Base-by-base conservation (phyloP, 2,888 invertebrate genomes). In the Gnatocerus cornutus region DNA sequence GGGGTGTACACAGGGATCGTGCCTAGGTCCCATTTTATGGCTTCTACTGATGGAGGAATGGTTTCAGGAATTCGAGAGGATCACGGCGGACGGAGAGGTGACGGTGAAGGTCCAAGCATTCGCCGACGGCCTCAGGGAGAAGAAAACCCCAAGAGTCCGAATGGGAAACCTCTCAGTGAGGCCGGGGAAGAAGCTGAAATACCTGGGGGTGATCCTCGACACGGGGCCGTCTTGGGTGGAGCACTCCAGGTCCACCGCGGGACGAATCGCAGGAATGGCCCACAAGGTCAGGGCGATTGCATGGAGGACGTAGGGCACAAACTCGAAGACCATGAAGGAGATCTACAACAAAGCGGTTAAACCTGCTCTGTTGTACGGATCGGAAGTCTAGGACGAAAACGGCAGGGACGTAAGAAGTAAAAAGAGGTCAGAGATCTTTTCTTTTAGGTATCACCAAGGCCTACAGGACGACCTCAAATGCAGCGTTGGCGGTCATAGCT, bases 11-110 rank as follows among this genome's bases (percentile, higher is more conserved):
- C 73, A 73, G 43, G 72, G 72, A 0, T 72, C 66, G 12, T 68
- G 72, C 33, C 39, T 72, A 7, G 70, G 72, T 1, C 73, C 73
- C 0, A 21, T 71, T 8, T 16, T 71, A 6, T 71, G 73, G 72
- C 41, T 72, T 6, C 14, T 72, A 0, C 33, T 71, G n/a, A 73
- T 73, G 73, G 72, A 73, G 50, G 61, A 52, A 6, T 72, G 73
- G 73, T 72, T 72, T 29, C 7, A 30, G 9, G 29, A 10, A 1
- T 3, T 59, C 3, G 45, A 59, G n/a, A 13, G 3, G 0, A 27
- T 43, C 5, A 2, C 3, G 10, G 13, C 43, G 7, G 10, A 13
- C 5, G 10, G n/a, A 0, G 45, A 8, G 1, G 43, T 58, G 5
- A 4, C 4, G 7, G 29, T 29, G 29, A 7, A 29, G 29, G 7